Evolutionary conservation across 2,797 vertebrate genomes (phyloP).

Genomic region (Diglossa cyanea): DNA sequence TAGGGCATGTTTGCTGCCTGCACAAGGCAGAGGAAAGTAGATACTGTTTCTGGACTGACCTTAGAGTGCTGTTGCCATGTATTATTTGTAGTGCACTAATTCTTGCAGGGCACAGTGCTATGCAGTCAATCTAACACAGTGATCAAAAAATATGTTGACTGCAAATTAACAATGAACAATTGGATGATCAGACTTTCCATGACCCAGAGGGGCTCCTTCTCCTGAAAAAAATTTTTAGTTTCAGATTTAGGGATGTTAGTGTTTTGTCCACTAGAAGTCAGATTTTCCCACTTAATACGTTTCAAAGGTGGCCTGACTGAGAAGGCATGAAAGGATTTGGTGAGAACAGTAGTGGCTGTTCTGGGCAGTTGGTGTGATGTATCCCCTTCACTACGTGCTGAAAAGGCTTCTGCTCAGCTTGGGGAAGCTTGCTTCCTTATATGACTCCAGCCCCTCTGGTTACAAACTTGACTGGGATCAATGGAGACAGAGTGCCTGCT

Average conservation of each 20-base stretch:
- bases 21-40: background rate
- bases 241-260: background rate
- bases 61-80: background rate
- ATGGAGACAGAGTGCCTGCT: background rate
- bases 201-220: background rate
- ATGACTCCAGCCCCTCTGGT: background rate
- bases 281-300: background rate
- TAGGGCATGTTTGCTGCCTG: background rate
- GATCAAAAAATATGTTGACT: background rate
- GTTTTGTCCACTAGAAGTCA: background rate
- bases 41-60: background rate
- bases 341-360: background rate
- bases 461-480: slow-evolving; percentile 5
- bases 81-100: background rate
- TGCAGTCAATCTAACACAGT: background rate
- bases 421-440: background rate
- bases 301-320: background rate
- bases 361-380: background rate
- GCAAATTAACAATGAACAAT: background rate
- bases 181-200: background rate
- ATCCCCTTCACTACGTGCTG: background rate
- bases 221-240: background rate
- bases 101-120: background rate
- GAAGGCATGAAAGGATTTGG: background rate
- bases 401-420: slow-evolving; percentile 34